Percentiles rank a stretch among this genome's conserved stretches.
These are phyloP conservation scores for Cynopterus sphinx DNA, from an alignment of 2,797 vertebrate species.

Conservation along the genomic window DNA sequence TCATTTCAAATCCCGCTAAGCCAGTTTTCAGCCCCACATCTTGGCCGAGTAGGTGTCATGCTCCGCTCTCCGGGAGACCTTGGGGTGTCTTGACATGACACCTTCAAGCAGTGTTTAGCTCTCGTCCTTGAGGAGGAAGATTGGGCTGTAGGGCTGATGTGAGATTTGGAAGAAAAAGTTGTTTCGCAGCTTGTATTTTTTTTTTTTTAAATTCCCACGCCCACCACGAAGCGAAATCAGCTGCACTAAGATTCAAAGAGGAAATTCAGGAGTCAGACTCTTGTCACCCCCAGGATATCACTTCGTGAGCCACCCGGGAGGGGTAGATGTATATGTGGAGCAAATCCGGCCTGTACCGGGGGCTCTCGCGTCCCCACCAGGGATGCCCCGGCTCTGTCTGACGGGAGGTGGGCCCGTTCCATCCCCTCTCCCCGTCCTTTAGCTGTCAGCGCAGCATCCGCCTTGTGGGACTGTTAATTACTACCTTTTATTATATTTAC, in stretches of 20 bases:
- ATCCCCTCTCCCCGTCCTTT: slow-evolving; percentile 35
- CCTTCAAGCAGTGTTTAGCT: not conserved
- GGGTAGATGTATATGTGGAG: rapidly evolving
- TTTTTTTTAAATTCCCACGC: not conserved
- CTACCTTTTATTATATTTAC: slow-evolving; percentile 81
- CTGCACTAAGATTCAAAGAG: not conserved
- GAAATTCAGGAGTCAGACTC: not conserved
- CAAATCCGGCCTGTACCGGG: not conserved
- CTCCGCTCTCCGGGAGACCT: not conserved
- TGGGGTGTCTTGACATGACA: not conserved
- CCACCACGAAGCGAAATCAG: not conserved
- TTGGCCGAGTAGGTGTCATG: rapidly evolving
- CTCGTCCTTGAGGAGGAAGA: not conserved
- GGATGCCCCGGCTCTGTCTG: not conserved
- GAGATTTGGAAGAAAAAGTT: not conserved
- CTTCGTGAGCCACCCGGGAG: not conserved
- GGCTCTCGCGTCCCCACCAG: not conserved
- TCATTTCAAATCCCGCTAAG: not conserved
- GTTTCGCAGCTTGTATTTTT: not conserved
- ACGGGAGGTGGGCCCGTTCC: not conserved
- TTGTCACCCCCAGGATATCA: not conserved
- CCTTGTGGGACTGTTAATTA: slow-evolving; percentile 79
- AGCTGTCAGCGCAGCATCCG: slow-evolving; percentile 59
- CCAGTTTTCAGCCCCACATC: not conserved
- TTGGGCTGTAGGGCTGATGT: not conserved